These are phyloP conservation scores for Creontiades dilutus DNA, from an alignment of 2,888 invertebrate species.

Conservation along the genomic window DNA sequence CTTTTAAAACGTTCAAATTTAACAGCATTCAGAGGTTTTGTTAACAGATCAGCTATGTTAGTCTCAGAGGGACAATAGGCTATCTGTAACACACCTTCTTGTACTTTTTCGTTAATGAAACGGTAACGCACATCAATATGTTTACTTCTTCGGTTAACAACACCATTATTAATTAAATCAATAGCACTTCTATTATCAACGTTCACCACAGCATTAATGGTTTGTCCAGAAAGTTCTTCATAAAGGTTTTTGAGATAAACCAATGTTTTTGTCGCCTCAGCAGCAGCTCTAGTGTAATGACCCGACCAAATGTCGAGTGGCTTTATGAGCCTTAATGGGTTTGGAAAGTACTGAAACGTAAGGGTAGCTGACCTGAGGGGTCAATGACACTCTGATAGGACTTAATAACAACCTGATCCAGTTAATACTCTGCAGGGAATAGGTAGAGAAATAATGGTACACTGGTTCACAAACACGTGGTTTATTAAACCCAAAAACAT, in stretches of 20 bases:
- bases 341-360: too few relatives aligned
- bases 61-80: background rate
- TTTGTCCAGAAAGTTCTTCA: background rate
- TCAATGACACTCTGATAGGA: too few relatives aligned
- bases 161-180: conserved; percentile 45
- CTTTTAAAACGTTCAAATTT: conserved; percentile 40
- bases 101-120: conserved; percentile 55
- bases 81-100: background rate
- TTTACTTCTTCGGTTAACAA: conserved; percentile 52
- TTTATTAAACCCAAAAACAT: too few relatives aligned
- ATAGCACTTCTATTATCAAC: conserved; percentile 53
- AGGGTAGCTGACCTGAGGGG: too few relatives aligned
- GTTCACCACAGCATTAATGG: background rate
- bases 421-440: too few relatives aligned
- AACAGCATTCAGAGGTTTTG: background rate
- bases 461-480: too few relatives aligned
- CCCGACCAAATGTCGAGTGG: too few relatives aligned
- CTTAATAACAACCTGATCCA: too few relatives aligned
- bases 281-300: too few relatives aligned
- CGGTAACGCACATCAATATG: conserved; percentile 52
- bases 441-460: too few relatives aligned
- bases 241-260: background rate
- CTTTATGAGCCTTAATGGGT: too few relatives aligned
- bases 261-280: conserved; percentile 74
- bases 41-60: conserved; percentile 50